Base-by-base conservation (phyloP, 2,113 vertebrate species). In the Gracilinanus agilis region DNA sequence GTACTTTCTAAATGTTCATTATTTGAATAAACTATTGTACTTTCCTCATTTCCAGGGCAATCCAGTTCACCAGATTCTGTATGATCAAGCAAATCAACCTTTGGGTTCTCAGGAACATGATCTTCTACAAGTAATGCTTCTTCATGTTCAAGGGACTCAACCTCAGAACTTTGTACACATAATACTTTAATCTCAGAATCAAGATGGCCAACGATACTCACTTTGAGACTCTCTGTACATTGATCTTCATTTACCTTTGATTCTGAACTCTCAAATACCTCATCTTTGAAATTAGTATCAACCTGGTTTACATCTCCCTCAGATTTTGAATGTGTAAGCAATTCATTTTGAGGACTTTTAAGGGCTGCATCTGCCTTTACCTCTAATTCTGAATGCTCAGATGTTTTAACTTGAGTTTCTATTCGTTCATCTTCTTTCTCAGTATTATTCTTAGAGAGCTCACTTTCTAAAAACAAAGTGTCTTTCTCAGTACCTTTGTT, bases 101-200 rank as follows among this genome's bases (percentile, higher is more conserved):
- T 90, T 93, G 92, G 49, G 24, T 3, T 91, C 34, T 92, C 95
- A 94, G 58, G 0, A 75, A 90, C 40, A 16, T 53, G 40, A 90
- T 0, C 89, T 61, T 95, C 92, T 12, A 24, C 49, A 91, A n/a
- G 54, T 24, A 88, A 92, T 54, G 0, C 54, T 54, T 91, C 67
- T 92, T 92, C 88, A 89, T 24, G 40, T 49, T 97, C 91, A 29
- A 27, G 44, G 27, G 89, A 53, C 24, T 90, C 93, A 90, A 95
- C 44, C 61, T 89, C 10, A 0, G 95, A 95, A 58, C 91, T 97
- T 27, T 97, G 94, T 94, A 95, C 53, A 44, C 61, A 53, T 58
- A 94, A 91, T 90, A 49, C 91, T 97, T 98, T 96, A 83, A 88
- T 90, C 95, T 90, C 27, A 94, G 94, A 54, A 93, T 97, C 97